A percentile compares a stretch with the other conserved stretches of the same genome.
Conservation (phyloP, 1,140 invertebrate genomes). For the Drosophila quadrilineata region DNA sequence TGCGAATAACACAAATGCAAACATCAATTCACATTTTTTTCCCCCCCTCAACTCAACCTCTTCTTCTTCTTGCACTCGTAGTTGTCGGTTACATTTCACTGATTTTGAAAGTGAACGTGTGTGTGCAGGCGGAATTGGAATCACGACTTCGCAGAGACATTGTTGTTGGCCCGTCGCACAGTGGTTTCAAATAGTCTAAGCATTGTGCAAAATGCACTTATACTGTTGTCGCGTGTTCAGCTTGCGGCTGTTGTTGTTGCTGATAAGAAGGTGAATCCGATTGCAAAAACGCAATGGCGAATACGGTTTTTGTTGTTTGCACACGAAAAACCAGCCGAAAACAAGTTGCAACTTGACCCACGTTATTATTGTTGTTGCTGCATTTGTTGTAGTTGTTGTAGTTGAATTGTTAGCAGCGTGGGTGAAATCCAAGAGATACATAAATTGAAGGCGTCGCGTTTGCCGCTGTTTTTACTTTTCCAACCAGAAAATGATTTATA, state of each 20-base stretch:
- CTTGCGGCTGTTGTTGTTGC: constrained; percentile 12
- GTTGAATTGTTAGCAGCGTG: constrained; percentile 48
- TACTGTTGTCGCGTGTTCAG: constrained; percentile 27
- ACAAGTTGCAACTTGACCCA: constrained; percentile 57
- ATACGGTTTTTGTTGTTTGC: too few species aligned
- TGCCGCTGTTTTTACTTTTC: constrained; percentile 72
- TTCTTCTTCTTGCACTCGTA: not conserved
- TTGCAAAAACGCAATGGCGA: constrained; percentile 35
- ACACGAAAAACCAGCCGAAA: constrained; percentile 28
- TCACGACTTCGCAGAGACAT: constrained; percentile 53
- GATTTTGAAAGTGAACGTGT: constrained; percentile 77
- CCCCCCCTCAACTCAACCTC: constrained; percentile 4
- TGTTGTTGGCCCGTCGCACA: constrained; percentile 45
- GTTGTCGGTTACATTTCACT: constrained; percentile 75
- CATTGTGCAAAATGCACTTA: too few species aligned
- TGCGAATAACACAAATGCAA: constrained; percentile 70
- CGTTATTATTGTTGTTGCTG: constrained; percentile 18
- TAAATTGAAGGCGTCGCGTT: constrained; percentile 67
- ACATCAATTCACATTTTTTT: constrained; percentile 52
- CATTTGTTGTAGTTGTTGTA: constrained; percentile 3
- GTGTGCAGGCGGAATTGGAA: constrained; percentile 63
- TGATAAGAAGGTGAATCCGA: constrained; percentile 45
- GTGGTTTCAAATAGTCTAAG: too few species aligned
- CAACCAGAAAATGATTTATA: constrained; percentile 60
- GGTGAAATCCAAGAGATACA: constrained; percentile 72